Base-by-base conservation (phyloP, 2,113 vertebrate genomes). In the Chloropsis cyanopogon region DNA sequence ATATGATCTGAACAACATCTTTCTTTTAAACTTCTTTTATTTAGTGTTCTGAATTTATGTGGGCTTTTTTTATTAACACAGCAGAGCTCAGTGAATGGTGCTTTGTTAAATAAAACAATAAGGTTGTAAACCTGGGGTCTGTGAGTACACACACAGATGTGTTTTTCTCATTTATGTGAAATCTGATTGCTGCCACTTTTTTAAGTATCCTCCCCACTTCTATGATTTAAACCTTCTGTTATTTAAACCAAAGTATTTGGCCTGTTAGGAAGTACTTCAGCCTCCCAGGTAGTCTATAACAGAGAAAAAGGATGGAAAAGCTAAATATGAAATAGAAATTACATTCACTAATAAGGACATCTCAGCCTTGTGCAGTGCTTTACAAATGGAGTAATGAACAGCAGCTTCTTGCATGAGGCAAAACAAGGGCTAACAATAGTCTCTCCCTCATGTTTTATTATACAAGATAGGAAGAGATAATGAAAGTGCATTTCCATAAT, bases 381-480 rank as follows among this genome's bases (percentile, higher is more conserved):
- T 88, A 56, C 63, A 80, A 63, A 59, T n/a, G 54, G 47, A 56
- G 63, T n/a, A 66, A 59, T 71, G 56, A 80, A 60, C 5, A 2
- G 86, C 46, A 47, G 9, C 23, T 64, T 80, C 91, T 77, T 63
- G 35, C 22, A 8, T 20, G 71, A 90, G 85, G 28, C 70, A 78
- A 77, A 92, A 39, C 71, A 89, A 72, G 52, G 79, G 33, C 90
- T 92, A 82, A 71, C 77, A 52, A 42, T 76, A 94, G 87, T 87
- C 92, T 54, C 75, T 95, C 82, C 90, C 93, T 88, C 66, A 52
- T 91, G 64, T 93, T 95, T 95, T 95, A 83, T 95, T 95, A 77
- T n/a, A 75, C 76, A 75, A 54, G 68, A 78, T 54, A 61, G 68
- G 35, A 66, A 50, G 42, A 88, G 90, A 92, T 73, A 90, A 95